phyloP scores from a whole-genome alignment of 92 coral and sea anemone species.

The Phenganax marumi region DNA sequence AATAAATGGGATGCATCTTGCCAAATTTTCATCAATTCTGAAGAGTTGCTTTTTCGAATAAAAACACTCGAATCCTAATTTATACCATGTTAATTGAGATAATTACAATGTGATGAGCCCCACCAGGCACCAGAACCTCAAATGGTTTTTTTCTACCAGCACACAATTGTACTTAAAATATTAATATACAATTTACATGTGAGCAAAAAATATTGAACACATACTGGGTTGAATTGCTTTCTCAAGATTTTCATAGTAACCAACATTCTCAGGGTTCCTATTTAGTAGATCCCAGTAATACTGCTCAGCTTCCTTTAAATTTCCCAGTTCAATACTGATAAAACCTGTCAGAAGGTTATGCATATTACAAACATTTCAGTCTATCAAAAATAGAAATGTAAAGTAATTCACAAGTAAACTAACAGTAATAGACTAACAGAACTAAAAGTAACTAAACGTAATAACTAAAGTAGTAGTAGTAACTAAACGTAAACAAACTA shows the following conservation, averaged over 20 bases:
- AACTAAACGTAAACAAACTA: too few relatives aligned
- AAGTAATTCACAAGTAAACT: too few relatives aligned
- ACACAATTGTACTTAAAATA: too few relatives aligned
- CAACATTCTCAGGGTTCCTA: constrained; percentile 89
- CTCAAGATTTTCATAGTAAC: constrained; percentile 74
- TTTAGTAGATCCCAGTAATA: constrained; percentile 76
- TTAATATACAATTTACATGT: too few relatives aligned
- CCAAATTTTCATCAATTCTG: neutral
- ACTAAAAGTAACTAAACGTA: too few relatives aligned
- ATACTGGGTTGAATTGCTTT: constrained; percentile 65
- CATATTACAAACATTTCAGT: neutral
- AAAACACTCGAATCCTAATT: neutral
- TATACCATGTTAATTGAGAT: too few relatives aligned
- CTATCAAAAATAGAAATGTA: neutral
- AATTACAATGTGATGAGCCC: too few relatives aligned
- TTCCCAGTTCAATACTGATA: constrained; percentile 63
- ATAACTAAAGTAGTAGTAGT: too few relatives aligned
- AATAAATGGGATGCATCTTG: neutral
- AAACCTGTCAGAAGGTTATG: constrained; percentile 50
- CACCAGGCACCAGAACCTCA: too few relatives aligned
- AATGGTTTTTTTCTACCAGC: too few relatives aligned
- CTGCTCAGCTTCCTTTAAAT: constrained; percentile 70
- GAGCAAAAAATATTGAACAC: neutral
- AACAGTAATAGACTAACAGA: too few relatives aligned
- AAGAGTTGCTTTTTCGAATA: too few relatives aligned